Conservation (phyloP, 1,140 invertebrate species). For the Pentalonia nigronervosa region DNA sequence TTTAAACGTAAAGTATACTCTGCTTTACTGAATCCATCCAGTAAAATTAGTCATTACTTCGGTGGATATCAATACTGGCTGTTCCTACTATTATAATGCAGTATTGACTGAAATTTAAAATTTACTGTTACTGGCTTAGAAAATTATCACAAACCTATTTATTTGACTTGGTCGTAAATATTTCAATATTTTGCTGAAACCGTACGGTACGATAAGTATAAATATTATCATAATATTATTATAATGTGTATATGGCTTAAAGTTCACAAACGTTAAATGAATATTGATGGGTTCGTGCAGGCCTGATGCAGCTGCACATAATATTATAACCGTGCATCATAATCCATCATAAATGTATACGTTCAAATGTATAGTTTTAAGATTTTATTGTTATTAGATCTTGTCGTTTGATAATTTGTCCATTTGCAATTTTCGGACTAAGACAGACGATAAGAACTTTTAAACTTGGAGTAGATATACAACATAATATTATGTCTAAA, state of each 20-base stretch:
- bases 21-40: neutral
- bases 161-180: neutral
- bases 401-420: neutral
- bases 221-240: neutral
- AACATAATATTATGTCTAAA: neutral
- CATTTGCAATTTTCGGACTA: neutral
- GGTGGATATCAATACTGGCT: neutral
- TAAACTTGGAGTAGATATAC: neutral
- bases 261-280: neutral
- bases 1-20: neutral
- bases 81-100: neutral
- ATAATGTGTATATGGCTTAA: neutral
- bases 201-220: neutral
- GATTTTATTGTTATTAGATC: neutral
- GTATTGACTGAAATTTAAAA: neutral
- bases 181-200: neutral
- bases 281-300: neutral
- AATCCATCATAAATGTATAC: neutral
- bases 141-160: neutral
- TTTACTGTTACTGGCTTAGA: neutral
- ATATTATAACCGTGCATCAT: neutral
- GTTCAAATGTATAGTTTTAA: neutral
- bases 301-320: neutral
- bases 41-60: neutral
- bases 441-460: neutral